Conservation (phyloP, 2,113 vertebrate species). For the Albula glossodonta region DNA sequence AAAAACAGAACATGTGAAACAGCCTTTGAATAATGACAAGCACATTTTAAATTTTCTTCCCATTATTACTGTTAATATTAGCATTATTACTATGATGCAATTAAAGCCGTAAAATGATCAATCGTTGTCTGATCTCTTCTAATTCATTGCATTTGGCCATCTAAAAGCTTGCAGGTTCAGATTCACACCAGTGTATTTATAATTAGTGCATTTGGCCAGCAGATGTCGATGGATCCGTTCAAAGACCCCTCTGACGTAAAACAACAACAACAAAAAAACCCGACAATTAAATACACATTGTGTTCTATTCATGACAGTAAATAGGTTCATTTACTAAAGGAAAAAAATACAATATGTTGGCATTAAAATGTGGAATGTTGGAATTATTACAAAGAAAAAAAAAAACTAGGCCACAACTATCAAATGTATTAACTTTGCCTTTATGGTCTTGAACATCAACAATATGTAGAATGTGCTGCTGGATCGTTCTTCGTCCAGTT, state of each 20-base stretch:
- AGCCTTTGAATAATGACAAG: no score
- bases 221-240: constrained; percentile 18
- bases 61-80: not conserved
- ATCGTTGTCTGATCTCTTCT: not conserved
- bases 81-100: not conserved
- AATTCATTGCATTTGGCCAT: not conserved
- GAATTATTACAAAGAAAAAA: constrained; percentile 26
- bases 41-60: not conserved
- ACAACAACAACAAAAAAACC: constrained; percentile 30
- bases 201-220: constrained; percentile 28
- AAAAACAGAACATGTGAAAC: no score
- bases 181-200: not conserved
- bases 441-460: constrained; percentile 15
- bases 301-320: constrained; percentile 32
- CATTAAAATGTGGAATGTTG: constrained; percentile 35
- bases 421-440: constrained; percentile 13
- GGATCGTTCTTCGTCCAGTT: constrained; percentile 20
- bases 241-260: constrained; percentile 32
- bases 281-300: constrained; percentile 35
- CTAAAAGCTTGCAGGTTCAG: not conserved
- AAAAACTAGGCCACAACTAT: constrained; percentile 24
- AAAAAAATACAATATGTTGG: constrained; percentile 11
- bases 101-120: not conserved
- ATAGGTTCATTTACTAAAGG: constrained; percentile 21
- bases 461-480: constrained; percentile 15